Evolutionary conservation across 2,888 invertebrate genomes (phyloP), one percentile per base, ranked within the genome.

Genomic region (Caenorhabditis parvicauda): DNA sequence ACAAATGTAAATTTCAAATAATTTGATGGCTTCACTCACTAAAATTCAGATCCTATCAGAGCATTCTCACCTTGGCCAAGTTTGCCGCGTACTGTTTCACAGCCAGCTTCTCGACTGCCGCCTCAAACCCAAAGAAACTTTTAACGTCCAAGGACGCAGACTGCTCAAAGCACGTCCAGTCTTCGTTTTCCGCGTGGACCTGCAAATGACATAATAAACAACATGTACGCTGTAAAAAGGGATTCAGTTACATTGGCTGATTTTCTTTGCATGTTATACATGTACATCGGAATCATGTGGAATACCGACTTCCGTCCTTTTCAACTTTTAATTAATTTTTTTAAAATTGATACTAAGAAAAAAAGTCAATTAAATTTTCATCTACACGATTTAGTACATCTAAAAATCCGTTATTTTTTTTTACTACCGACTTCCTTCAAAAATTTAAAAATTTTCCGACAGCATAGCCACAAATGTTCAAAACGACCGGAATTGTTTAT

Each of bases 161-260:
- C 84, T 93, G 93, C 83, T 94, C 93, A 84, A 94, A 94, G 81
- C 93, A 93, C 1, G 94, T 94, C 93, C 93, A 94, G 42, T 90
- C 88, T 0, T 89, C 83, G 83, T 94, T 93, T 79, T 94, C 93
- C 0, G 92, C 91, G 84, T 93, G 92, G 14, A 91, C 89, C 91
- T 91, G 80, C 5, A 79, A 67, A 41, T n/a, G n/a, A n/a, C n/a
- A n/a, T n/a, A 53, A 38, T 45, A 27, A 2, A n/a, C n/a, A n/a
- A n/a, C n/a, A n/a, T n/a, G n/a, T n/a, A n/a, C n/a, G n/a, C n/a
- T n/a, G n/a, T n/a, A 22, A 12, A 24, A 22, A 12, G n/a, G n/a
- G n/a, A n/a, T n/a, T n/a, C n/a, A 14, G 35, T 32, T 32, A 32
- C n/a, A n/a, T n/a, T n/a, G n/a, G n/a, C n/a, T n/a, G n/a, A n/a